Conservation (phyloP, 2,113 vertebrate species). For the Macaca nemestrina region DNA sequence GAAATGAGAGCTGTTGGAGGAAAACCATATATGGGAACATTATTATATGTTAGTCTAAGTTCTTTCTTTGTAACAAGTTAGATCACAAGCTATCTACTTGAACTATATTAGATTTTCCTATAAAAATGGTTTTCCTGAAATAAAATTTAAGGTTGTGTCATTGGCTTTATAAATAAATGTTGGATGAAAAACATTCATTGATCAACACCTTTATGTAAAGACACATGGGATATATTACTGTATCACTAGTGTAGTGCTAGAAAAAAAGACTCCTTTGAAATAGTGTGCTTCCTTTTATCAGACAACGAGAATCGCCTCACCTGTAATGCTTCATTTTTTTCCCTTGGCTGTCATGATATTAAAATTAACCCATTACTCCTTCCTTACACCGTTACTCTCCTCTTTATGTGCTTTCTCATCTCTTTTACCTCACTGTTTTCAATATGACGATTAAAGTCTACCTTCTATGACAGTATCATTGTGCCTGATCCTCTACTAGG, state of each 20-base stretch:
- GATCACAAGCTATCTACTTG: not conserved
- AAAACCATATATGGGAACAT: not conserved
- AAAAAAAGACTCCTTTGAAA: not conserved
- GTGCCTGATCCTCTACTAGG: not conserved
- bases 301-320: not conserved
- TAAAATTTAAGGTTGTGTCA: not conserved
- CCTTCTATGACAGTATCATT: not conserved
- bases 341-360: not conserved
- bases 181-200: not conserved
- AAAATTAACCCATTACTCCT: not conserved
- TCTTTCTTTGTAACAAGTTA: not conserved
- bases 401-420: not conserved
- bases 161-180: not conserved
- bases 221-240: not conserved
- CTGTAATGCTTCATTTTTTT: not conserved
- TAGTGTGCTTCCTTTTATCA: not conserved
- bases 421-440: not conserved
- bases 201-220: not conserved
- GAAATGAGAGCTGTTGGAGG: not conserved
- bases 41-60: not conserved
- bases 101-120: not conserved
- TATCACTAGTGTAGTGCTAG: not conserved
- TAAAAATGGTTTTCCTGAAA: not conserved
- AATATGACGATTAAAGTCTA: not conserved
- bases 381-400: not conserved